A percentile compares a stretch with the other conserved stretches of the same genome.
Evolutionary conservation across 2,888 invertebrate genomes (phyloP).

Genomic region (Andrena haemorrhoa): DNA sequence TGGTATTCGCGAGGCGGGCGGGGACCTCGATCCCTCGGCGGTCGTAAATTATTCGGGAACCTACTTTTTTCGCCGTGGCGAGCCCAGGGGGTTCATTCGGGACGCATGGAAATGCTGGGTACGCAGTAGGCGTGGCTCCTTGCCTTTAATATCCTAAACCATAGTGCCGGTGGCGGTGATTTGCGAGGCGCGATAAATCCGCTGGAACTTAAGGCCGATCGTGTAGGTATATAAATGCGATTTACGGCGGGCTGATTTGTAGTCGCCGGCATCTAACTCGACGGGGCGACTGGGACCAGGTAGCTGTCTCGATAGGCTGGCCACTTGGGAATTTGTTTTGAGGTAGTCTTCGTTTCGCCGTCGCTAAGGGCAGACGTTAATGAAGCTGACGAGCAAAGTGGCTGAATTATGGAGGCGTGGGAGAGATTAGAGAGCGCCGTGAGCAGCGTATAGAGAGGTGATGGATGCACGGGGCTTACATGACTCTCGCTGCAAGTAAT

Average conservation of each 20-base stretch:
- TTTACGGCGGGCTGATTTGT: conserved; percentile 51
- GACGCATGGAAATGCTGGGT: neutral
- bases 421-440: conserved; percentile 19
- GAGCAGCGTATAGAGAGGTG: neutral
- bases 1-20: neutral
- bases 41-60: conserved; percentile 3
- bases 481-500: neutral
- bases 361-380: conserved; percentile 16
- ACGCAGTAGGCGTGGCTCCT: conserved; percentile 15
- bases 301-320: neutral
- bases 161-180: conserved; percentile 43
- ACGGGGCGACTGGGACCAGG: conserved; percentile 5
- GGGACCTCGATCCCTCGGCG: neutral
- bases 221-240: conserved; percentile 33
- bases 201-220: conserved; percentile 46
- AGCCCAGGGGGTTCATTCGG: neutral
- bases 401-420: conserved; percentile 21
- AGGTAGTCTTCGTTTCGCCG: conserved; percentile 9
- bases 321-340: conserved; percentile 20
- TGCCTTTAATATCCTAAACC: conserved; percentile 40
- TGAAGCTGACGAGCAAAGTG: conserved; percentile 9
- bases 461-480: neutral
- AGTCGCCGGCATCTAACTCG: conserved; percentile 17
- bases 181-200: conserved; percentile 50
- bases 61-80: neutral